A percentile compares a stretch with the other conserved stretches of the same genome.
phyloP scores from a whole-genome alignment of 2,797 vertebrate species.

The Otolemur crassicaudatus region DNA sequence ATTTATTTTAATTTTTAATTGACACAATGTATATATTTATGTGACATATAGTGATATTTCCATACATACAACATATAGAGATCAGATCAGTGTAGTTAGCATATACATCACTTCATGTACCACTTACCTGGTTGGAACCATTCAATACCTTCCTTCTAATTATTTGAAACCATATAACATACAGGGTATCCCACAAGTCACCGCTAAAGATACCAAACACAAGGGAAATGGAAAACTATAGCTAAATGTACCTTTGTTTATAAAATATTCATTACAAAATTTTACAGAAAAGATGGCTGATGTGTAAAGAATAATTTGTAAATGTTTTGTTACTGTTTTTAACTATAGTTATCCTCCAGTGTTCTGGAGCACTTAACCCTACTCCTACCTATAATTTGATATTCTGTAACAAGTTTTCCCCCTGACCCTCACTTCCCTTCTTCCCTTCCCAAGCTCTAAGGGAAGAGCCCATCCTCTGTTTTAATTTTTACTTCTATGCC shows the following conservation, averaged over 20 bases:
- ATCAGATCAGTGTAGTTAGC: neutral
- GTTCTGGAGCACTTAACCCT: neutral
- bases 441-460: neutral
- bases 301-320: too few species aligned
- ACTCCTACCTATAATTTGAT: neutral
- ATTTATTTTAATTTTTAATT: neutral
- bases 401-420: neutral
- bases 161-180: neutral
- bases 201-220: too few species aligned
- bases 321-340: neutral
- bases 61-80: too few species aligned
- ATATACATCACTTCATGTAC: neutral
- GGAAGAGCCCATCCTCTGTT: neutral
- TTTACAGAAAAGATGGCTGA: too few species aligned
- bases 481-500: neutral
- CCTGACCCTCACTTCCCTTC: too few species aligned
- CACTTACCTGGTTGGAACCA: neutral
- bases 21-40: neutral
- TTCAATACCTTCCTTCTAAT: neutral
- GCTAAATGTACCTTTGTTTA: too few species aligned
- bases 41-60: neutral
- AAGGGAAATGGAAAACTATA: too few species aligned
- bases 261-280: too few species aligned
- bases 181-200: too few species aligned
- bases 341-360: too few species aligned